These are phyloP conservation scores for Acronicta leporina DNA, from an alignment of 2,888 invertebrate species.

Conservation along the genomic window DNA sequence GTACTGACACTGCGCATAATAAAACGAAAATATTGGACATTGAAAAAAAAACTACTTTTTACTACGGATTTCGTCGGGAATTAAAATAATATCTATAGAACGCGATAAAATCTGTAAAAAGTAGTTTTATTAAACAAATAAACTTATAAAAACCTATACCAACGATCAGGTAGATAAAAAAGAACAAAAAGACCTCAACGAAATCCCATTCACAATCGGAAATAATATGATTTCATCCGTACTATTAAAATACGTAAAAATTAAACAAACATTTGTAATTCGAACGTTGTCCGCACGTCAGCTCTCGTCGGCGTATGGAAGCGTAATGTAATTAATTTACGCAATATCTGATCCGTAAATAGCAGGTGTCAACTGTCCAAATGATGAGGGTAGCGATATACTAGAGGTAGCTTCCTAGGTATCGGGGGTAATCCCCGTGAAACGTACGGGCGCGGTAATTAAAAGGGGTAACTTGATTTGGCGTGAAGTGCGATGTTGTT, in stretches of 20 bases:
- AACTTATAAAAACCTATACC: no score
- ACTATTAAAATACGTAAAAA: slow-evolving; percentile 10
- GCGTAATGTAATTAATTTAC: slow-evolving; percentile 63
- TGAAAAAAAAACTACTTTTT: no score
- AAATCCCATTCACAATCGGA: no score
- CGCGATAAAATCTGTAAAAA: no score
- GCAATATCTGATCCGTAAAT: slow-evolving; percentile 56
- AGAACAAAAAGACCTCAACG: neutral
- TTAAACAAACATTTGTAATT: slow-evolving; percentile 36
- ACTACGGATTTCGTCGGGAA: no score
- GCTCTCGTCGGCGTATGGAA: slow-evolving; percentile 31
- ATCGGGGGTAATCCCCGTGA: slow-evolving; percentile 13
- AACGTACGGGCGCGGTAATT: slow-evolving; percentile 19
- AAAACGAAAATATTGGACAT: no score
- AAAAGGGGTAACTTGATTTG: slow-evolving; percentile 21
- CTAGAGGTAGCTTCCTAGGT: slow-evolving; percentile 14
- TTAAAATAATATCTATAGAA: no score
- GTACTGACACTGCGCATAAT: no score
- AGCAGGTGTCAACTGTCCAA: slow-evolving; percentile 62
- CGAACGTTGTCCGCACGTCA: slow-evolving; percentile 32
- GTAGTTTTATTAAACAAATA: no score
- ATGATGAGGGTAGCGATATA: slow-evolving; percentile 63
- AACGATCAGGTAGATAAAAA: no score
- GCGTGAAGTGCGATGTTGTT: slow-evolving; percentile 11
- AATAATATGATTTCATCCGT: neutral